A percentile compares a stretch with the other conserved stretches of the same genome.
Conservation (phyloP, 2,797 vertebrate genomes). For the Octomys mimax region DNA sequence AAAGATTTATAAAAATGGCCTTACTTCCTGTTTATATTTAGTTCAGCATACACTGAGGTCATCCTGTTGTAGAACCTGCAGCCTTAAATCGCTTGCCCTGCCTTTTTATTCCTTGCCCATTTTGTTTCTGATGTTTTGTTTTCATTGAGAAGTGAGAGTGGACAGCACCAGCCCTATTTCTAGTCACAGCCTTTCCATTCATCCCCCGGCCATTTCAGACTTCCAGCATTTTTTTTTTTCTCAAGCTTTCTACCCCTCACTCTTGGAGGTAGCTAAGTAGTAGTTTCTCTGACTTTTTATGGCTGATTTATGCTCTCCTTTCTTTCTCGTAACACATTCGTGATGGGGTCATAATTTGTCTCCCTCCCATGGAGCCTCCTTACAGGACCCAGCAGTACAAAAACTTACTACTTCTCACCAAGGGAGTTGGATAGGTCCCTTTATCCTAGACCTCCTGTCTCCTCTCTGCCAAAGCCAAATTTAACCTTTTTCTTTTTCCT, state of each 20-base stretch:
- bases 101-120: not conserved
- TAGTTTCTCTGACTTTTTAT: constrained; percentile 9
- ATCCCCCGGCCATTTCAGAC: not conserved
- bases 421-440: not conserved
- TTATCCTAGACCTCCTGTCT: not conserved
- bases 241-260: not conserved
- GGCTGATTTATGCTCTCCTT: not conserved
- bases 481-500: not conserved
- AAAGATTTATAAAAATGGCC: not conserved
- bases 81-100: not conserved
- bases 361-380: not conserved
- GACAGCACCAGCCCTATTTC: not conserved
- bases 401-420: not conserved
- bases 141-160: not conserved
- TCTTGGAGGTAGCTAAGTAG: not conserved
- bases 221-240: not conserved
- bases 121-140: constrained; percentile 23
- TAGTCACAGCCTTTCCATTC: not conserved
- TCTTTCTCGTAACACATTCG: not conserved
- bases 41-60: not conserved
- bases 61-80: not conserved
- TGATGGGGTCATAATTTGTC: not conserved
- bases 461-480: not conserved
- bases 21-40: not conserved
- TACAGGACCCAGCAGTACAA: not conserved